Evolutionary conservation across 2,113 vertebrate species (phyloP).

Genomic region (Ageneiosus marmoratus): DNA sequence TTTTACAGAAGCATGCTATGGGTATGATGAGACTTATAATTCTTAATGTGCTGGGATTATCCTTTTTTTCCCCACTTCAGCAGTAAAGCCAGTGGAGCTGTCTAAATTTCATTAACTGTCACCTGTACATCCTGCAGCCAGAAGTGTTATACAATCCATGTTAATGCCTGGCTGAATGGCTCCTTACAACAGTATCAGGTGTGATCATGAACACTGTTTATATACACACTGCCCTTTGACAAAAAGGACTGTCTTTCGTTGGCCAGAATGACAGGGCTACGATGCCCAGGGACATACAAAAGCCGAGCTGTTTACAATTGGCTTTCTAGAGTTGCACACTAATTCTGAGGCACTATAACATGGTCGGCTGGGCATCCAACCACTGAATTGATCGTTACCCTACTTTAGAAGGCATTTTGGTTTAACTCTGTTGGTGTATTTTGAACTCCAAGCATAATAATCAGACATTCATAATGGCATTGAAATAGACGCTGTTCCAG

Average conservation of each 20-base stretch:
- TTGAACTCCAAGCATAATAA: neutral
- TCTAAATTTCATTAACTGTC: constrained; percentile 62
- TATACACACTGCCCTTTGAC: constrained; percentile 36
- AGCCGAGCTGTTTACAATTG: constrained; percentile 15
- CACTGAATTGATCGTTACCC: constrained; percentile 32
- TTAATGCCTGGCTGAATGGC: constrained; percentile 54
- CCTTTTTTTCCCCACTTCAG: neutral
- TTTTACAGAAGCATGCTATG: neutral
- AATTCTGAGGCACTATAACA: constrained; percentile 17
- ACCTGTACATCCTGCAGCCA: constrained; percentile 56
- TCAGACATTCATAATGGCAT: neutral
- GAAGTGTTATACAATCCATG: constrained; percentile 60
- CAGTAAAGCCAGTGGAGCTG: too few relatives aligned
- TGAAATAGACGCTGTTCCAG: neutral
- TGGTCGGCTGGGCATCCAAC: neutral
- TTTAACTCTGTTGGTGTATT: neutral
- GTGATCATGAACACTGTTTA: constrained; percentile 59
- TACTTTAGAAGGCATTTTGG: neutral
- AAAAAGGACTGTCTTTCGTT: neutral
- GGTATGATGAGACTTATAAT: neutral
- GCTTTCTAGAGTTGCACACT: neutral
- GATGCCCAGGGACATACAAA: neutral
- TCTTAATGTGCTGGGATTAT: neutral
- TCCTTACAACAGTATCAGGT: constrained; percentile 57
- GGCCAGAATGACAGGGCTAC: neutral